These are phyloP conservation scores for Listrodromus nycthemerus DNA, from an alignment of 2,888 invertebrate species.

Conservation along the genomic window DNA sequence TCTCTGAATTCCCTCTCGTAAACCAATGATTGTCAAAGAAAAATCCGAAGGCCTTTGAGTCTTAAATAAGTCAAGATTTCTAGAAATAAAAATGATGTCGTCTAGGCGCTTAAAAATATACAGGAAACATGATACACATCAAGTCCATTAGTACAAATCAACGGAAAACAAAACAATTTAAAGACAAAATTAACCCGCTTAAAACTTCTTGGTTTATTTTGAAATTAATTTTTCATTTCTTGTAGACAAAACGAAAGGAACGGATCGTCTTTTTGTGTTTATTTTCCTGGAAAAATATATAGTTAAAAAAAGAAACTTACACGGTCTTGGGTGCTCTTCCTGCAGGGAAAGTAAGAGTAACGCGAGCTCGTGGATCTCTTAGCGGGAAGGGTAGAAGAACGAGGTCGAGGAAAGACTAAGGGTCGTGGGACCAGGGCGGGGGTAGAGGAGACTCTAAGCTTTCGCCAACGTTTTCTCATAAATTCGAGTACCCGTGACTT, in stretches of 20 bases:
- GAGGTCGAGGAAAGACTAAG: conserved; percentile 60
- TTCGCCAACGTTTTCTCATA: conserved; percentile 78
- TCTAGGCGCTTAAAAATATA: background rate
- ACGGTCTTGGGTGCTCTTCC: background rate
- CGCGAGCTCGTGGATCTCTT: conserved; percentile 37
- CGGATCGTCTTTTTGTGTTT: no score
- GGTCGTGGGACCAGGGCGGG: conserved; percentile 58
- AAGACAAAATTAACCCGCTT: no score
- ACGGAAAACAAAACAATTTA: no score
- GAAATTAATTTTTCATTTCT: no score
- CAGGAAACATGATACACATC: no score
- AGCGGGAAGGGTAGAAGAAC: conserved; percentile 18
- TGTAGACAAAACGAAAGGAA: no score
- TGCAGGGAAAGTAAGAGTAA: conserved; percentile 35
- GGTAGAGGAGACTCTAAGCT: conserved; percentile 68
- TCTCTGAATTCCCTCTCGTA: background rate
- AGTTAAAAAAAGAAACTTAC: conserved; percentile 28
- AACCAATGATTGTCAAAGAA: background rate
- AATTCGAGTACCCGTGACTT: conserved; percentile 77
- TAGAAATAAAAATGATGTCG: background rate
- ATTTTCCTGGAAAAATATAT: background rate
- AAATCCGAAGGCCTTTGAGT: background rate
- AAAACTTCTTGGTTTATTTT: no score
- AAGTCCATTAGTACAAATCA: no score
- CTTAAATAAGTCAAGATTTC: background rate